A percentile compares a stretch with the other conserved stretches of the same genome.
phyloP scores from a whole-genome alignment of 2,113 vertebrate genomes.

The Lagopus leucura region DNA sequence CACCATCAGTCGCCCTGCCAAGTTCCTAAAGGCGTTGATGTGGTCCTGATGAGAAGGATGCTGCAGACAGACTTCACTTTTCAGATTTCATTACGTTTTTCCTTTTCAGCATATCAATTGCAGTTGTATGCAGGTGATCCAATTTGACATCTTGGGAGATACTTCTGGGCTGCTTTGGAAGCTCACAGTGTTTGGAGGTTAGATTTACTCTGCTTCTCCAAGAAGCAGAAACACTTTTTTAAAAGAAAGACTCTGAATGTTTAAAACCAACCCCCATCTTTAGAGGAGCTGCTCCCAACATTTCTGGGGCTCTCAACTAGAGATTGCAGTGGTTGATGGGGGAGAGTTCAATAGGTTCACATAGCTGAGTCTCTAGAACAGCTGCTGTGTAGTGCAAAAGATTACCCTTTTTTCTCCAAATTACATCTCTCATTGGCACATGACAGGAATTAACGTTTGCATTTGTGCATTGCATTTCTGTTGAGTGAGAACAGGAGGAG shows the following conservation, averaged over 20 bases:
- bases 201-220: not conserved
- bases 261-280: not conserved
- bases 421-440: not conserved
- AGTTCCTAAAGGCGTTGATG: rapidly evolving
- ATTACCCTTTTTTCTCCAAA: not conserved
- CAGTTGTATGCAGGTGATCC: not conserved
- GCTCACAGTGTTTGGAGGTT: not conserved
- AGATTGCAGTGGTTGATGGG: not conserved
- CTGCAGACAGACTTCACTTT: not conserved
- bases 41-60: not conserved
- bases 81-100: not conserved
- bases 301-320: not conserved
- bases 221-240: not conserved
- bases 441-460: not conserved
- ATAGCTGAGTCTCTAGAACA: not conserved
- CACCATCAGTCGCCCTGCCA: not conserved
- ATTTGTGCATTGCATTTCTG: not conserved
- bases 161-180: not conserved
- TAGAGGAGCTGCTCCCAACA: not conserved
- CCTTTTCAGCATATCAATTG: not conserved
- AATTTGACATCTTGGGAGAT: not conserved
- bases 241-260: not conserved
- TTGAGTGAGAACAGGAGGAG: not conserved
- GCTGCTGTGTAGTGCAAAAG: not conserved
- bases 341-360: not conserved